These are phyloP conservation scores for Chymomyza caudatula DNA, from an alignment of 2,888 invertebrate genomes.

Conservation along the genomic window DNA sequence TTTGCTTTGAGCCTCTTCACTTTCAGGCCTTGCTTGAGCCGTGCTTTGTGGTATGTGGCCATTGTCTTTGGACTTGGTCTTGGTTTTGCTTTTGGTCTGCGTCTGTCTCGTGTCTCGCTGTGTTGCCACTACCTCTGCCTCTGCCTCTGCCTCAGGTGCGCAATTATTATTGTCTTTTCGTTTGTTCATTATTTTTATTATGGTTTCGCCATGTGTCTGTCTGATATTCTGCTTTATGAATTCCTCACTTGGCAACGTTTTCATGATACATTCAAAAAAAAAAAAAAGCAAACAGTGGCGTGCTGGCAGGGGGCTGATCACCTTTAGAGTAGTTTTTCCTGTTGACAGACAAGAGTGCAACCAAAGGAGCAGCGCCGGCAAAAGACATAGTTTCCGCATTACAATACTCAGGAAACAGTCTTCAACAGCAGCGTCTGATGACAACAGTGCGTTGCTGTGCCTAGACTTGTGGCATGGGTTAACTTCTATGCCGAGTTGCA, in stretches of 20 bases:
- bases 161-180: conserved; percentile 55
- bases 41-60: not conserved
- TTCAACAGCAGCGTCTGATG: conserved; percentile 11
- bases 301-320: not conserved
- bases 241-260: not conserved
- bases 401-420: not conserved
- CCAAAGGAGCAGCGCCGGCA: not conserved
- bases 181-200: conserved; percentile 28
- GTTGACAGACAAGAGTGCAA: not conserved
- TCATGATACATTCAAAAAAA: not conserved
- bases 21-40: conserved; percentile 36
- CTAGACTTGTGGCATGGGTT: not conserved
- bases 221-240: not conserved
- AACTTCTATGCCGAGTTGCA: not conserved
- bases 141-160: conserved; percentile 60
- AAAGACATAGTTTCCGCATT: not conserved
- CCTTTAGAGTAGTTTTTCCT: not conserved
- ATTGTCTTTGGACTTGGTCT: not conserved
- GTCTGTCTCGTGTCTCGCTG: not conserved
- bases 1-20: conserved; percentile 22
- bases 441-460: not conserved
- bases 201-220: not conserved
- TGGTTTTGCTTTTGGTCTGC: not conserved
- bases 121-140: no score
- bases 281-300: not conserved